Base-by-base conservation (phyloP, 1,140 invertebrate species). In the Thaumatotibia leucotreta region DNA sequence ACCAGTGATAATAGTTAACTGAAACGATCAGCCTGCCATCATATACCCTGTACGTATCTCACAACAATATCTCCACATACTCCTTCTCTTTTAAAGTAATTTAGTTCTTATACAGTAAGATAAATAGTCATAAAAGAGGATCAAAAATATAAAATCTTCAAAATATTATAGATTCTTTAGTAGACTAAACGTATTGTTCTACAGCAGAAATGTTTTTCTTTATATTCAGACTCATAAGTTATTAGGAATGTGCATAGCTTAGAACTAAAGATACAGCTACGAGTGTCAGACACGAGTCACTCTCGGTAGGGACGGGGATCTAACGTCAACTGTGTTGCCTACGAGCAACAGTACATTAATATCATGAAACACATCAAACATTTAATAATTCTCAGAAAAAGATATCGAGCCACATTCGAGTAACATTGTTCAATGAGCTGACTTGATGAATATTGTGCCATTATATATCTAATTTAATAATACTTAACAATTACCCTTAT, bases 401-500 rank as follows among this genome's bases (percentile, higher is more conserved):
- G 70, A 80, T 74, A 77, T 68, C 77, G 80, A 87, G 80, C 74
- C 50, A 88, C 83, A 84, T 85, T 84, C 82, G 77, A 88, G 84
- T 79, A 75, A 77, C 67, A 66, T 75, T 77, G 68, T 74, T 73
- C 24, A 58, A 58, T 77, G 87, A 92, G 91, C 91, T 89, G 91
- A 92, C 91, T 76, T 92, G 90, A 92, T 91, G 88, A 91, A 91
- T 92, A 91, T 91, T 89, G 84, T 86, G 85, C 88, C 85, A 67
- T 71, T 75, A 64, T 74, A 76, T 70, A 80, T 74, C 71, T 77
- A 77, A 79, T 70, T 79, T 75, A 72, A 31, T 70, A 73, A 79
- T 76, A 72, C 70, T 78, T 73, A 75, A 77, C 39, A 61, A n/a
- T 72, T 72, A 80, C 75, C 66, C 69, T 69, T 65, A 74, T 63